phyloP scores from a whole-genome alignment of 2,113 vertebrate genomes.

The Barnardius zonarius region DNA sequence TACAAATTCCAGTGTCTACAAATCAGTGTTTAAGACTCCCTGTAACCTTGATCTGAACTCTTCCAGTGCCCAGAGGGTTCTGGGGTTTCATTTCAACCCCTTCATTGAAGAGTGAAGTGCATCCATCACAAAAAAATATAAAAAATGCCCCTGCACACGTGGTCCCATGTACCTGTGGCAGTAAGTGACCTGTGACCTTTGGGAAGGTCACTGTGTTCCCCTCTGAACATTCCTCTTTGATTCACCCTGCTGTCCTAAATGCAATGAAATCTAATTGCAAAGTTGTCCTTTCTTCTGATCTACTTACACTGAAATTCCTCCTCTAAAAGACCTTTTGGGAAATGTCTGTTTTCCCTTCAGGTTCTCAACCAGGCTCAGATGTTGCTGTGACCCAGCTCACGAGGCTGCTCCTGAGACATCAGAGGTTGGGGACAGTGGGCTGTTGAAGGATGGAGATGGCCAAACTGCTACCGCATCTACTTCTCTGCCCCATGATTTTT shows the following conservation, averaged over 20 bases:
- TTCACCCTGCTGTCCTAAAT: background rate
- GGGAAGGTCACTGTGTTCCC: background rate
- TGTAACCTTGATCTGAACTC: background rate
- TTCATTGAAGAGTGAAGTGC: background rate
- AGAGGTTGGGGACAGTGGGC: background rate
- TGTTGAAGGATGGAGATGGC: background rate
- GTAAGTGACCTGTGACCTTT: background rate
- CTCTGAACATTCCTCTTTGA: background rate
- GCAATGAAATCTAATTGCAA: background rate
- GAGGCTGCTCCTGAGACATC: fast-evolving
- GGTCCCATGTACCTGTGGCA: background rate
- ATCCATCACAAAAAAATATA: background rate
- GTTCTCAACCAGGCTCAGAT: background rate
- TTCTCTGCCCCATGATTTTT: background rate
- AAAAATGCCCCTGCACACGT: background rate
- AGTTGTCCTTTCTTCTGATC: background rate
- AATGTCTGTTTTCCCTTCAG: background rate
- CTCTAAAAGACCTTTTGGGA: background rate
- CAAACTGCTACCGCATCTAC: background rate
- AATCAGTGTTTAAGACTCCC: background rate
- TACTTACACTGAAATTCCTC: background rate
- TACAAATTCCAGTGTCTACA: background rate
- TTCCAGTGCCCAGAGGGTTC: no score
- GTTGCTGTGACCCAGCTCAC: background rate
- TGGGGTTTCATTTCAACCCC: background rate